phyloP scores from a whole-genome alignment of 2,113 vertebrate genomes.

The Tachysurus fulvidraco region DNA sequence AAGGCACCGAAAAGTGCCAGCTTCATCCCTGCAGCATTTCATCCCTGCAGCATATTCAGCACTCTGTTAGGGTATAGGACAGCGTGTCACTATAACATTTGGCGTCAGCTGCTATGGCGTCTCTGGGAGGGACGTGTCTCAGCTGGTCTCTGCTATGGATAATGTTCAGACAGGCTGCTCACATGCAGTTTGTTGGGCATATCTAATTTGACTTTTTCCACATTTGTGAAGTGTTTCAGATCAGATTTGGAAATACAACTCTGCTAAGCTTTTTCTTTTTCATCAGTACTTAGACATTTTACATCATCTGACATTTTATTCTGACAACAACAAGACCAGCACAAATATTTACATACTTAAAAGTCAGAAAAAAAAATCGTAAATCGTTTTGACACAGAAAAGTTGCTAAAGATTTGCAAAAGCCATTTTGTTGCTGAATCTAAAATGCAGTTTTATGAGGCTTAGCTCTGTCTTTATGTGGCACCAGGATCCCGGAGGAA shows the following conservation, averaged over 20 bases:
- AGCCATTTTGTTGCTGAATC: background rate
- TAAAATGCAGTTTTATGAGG: background rate
- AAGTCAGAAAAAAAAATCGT: background rate
- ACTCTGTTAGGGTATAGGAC: background rate
- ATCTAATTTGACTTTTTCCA: background rate
- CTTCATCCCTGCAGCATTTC: background rate
- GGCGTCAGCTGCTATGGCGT: constrained; percentile 24
- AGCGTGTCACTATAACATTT: constrained; percentile 8
- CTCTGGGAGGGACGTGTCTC: constrained; percentile 18
- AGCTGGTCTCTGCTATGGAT: constrained; percentile 5
- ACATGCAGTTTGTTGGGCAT: background rate
- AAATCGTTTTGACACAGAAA: background rate
- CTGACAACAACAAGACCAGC: background rate
- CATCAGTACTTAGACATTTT: background rate
- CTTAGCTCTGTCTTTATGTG: background rate
- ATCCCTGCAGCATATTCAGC: background rate
- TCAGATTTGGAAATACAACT: background rate
- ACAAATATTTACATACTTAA: background rate
- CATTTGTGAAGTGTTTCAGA: background rate
- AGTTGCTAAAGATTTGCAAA: background rate
- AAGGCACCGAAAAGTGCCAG: background rate
- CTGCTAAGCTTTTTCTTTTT: background rate
- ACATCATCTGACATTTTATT: background rate
- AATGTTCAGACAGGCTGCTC: constrained; percentile 8
- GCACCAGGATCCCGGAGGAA: no score